Evolutionary conservation across 2,888 invertebrate species (phyloP), one percentile per base, ranked within the genome.

Genomic region (Clivina fossor): DNA sequence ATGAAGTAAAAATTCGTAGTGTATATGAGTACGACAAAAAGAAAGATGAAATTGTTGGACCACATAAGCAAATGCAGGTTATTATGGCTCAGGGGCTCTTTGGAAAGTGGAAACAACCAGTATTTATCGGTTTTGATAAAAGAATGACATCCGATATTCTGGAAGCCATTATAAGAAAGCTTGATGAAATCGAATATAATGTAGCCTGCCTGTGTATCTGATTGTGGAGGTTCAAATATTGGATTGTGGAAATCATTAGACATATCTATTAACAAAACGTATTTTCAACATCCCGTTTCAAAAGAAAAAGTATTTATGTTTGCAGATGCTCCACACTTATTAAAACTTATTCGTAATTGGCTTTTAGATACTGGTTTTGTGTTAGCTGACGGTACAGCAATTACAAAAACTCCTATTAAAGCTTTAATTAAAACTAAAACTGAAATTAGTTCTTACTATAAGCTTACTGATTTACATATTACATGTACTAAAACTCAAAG

Each of bases 61-160:
- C 58, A 33, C 50, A 63, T 35, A 40, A 56, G 4, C 48, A 61
- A 18, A 57, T 66, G 58, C 65, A 65, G 53, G 62, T 61, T 13
- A 48, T 62, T 8, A 59, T 65, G 54, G 60, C 58, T 16, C 46
- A 63, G 47, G 62, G 65, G 5, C 22, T 65, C 8, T 58, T 56
- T 47, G 59, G 33, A 3, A 58, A 61, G n/a, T 65, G 62, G 64
- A 62, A 66, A 20, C 65, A 66, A 20, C 62, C 61, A 20, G 53
- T 64, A 15, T 66, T 56, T 47, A 15, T 60, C 4, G 58, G 56
- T 20, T 66, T 64, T 47, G 65, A 65, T 38, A 22, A 58, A 30
- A 62, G 59, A 46, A 61, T 66, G 43, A 63, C 63, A n/a, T 16
- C 51, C 30, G 51, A 57, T 2, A 54, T 63, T 19, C 30, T 64